Percentiles rank a stretch among this genome's conserved stretches.
Conservation (phyloP, 2,888 invertebrate species). For the Thelaira solivaga region DNA sequence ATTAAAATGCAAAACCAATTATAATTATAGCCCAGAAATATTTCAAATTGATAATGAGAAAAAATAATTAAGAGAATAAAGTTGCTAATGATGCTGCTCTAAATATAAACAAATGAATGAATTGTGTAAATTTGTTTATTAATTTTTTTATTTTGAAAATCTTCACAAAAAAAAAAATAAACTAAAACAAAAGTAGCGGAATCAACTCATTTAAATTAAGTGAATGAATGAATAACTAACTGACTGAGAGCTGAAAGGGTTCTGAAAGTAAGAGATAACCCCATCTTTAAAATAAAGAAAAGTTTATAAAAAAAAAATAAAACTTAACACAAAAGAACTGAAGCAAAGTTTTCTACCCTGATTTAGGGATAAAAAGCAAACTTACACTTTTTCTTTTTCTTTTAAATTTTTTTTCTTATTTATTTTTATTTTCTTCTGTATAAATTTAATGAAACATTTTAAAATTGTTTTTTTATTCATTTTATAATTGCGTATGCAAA, state of each 20-base stretch:
- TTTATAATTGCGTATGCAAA: constrained; percentile 27
- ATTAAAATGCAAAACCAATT: background rate
- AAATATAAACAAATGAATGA: constrained; percentile 17
- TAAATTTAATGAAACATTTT: constrained; percentile 22
- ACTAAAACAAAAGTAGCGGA: constrained; percentile 47
- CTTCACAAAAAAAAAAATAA: background rate
- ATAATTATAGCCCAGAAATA: constrained; percentile 35
- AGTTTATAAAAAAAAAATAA: constrained; percentile 22
- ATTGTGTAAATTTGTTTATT: constrained; percentile 21
- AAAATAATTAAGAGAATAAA: constrained; percentile 47
- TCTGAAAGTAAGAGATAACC: no score
- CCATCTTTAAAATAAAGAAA: constrained; percentile 14
- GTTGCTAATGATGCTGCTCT: constrained; percentile 27
- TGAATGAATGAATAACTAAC: constrained; percentile 35
- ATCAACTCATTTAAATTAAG: constrained; percentile 58
- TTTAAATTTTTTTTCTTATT: background rate
- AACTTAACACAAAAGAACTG: constrained; percentile 25
- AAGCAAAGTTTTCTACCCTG: constrained; percentile 21
- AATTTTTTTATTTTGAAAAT: constrained; percentile 14
- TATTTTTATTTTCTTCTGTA: background rate
- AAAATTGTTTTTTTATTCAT: background rate
- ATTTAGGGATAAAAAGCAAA: constrained; percentile 25
- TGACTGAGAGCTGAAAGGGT: background rate
- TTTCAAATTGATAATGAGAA: constrained; percentile 27
- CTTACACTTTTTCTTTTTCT: constrained; percentile 27